Conservation (phyloP, 30 jellyfish, hydroid and myxozoan genomes). For the Cassiopea xamachana region DNA sequence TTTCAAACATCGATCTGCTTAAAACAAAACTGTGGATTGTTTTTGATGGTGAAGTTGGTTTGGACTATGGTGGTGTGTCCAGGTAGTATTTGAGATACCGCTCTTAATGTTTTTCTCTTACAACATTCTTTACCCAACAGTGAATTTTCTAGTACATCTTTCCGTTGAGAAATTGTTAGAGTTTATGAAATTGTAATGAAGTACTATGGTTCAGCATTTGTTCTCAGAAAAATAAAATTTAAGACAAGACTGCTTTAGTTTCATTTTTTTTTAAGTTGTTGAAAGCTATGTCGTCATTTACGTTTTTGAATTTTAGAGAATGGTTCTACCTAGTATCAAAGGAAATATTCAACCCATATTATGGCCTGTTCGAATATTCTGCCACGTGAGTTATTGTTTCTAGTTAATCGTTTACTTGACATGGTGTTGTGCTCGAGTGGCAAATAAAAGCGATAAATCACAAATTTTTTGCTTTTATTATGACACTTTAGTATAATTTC, state of each 20-base stretch:
- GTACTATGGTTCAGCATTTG: no score
- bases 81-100: conserved; percentile 76
- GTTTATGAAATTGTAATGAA: no score
- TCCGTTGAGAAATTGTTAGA: no score
- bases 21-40: conserved; percentile 97
- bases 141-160: no score
- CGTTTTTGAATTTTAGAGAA: conserved; percentile 63
- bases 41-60: conserved; percentile 98
- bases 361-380: conserved; percentile 97
- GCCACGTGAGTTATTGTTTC: conserved; percentile 88
- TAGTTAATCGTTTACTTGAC: neutral
- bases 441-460: no score
- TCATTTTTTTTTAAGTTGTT: neutral
- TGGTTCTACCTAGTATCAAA: conserved; percentile 93
- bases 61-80: conserved; percentile 99
- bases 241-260: neutral
- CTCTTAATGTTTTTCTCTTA: no score
- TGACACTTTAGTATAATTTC: no score
- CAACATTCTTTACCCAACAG: no score
- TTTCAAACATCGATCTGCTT: conserved; percentile 80
- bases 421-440: no score
- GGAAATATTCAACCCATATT: conserved; percentile 95
- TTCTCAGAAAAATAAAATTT: no score
- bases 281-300: neutral
- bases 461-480: no score